Conservation (phyloP, 2,797 vertebrate genomes). For the Mormyrops attenuatus region DNA sequence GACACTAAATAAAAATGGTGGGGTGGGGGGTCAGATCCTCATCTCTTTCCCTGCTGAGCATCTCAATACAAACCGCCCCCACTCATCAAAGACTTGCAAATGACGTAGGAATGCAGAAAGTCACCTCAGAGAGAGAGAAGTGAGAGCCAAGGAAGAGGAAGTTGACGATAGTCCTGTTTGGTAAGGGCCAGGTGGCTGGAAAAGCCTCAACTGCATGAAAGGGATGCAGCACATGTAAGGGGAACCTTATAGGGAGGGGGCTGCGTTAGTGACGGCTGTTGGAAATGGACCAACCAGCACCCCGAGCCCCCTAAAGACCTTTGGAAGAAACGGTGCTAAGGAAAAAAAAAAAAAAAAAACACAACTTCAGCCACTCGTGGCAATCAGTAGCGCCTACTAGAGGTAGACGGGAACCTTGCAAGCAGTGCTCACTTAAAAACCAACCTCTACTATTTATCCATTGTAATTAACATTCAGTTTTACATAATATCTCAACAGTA, state of each 20-base stretch:
- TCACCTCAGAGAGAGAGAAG: neutral
- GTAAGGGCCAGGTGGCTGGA: neutral
- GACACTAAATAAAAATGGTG: slow-evolving; percentile 4
- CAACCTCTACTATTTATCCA: neutral
- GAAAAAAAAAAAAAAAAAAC: neutral
- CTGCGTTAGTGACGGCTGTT: neutral
- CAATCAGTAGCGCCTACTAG: neutral
- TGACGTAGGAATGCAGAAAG: neutral
- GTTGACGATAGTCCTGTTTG: neutral
- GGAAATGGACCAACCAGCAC: neutral
- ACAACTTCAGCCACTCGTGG: neutral
- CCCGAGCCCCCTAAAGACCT: neutral
- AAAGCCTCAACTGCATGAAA: neutral
- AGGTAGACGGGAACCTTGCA: neutral
- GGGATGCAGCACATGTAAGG: neutral
- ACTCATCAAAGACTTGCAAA: neutral
- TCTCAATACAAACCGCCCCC: neutral
- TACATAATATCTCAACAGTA: neutral
- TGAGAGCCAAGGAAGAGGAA: neutral
- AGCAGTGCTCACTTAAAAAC: neutral
- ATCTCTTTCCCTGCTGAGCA: neutral
- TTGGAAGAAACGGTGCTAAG: neutral
- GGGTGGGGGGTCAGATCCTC: neutral
- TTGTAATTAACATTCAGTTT: neutral
- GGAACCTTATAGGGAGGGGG: neutral